Evolutionary conservation across 1,140 invertebrate genomes (phyloP), one percentile per base, ranked within the genome.

Genomic region (Halyomorpha halys): DNA sequence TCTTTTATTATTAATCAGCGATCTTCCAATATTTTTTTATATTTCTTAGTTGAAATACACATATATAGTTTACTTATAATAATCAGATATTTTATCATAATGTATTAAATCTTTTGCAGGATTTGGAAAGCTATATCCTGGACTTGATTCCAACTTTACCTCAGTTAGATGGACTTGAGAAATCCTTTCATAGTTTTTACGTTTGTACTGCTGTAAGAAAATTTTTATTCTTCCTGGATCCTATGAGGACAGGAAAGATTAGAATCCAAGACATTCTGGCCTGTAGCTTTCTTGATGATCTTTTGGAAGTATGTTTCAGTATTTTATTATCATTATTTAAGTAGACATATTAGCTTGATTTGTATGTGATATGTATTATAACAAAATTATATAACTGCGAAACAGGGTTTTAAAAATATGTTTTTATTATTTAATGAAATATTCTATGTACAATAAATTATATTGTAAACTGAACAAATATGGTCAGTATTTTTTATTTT

Each of bases 191-290:
- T 71, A 91, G 87, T 14, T 98, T 98, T 78, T 98, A 98, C 74
- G 86, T 96, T 0, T 97, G 94, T 74, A 96, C 94, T 13, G 93
- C 91, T 19, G 91, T 94, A 0, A 81, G 94, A 67, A 97, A 96
- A 72, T 97, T 98, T 74, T 84, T 97, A 68, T 98, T 98, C 75
- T 98, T 97, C 71, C 75, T 98, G 2, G 94, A 98, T 77, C 90
- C 90, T 0, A 73, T 94, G 54, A 80, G 88, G 70, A 91, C 90
- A 0, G 91, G 91, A 2, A 81, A 87, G 71, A 88, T 98, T 19
- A 82, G 64, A 16, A 59, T 65, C 34, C 64, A 61, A 44, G 59
- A 61, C 16, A 61, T 65, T 44, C 59, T 65, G 5, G 64, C 64
- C 27, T 65, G 54, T 23, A 59, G 64, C 49, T 65, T 65, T 45